Conservation (phyloP, 2,797 vertebrate species). For the Anableps anableps region DNA sequence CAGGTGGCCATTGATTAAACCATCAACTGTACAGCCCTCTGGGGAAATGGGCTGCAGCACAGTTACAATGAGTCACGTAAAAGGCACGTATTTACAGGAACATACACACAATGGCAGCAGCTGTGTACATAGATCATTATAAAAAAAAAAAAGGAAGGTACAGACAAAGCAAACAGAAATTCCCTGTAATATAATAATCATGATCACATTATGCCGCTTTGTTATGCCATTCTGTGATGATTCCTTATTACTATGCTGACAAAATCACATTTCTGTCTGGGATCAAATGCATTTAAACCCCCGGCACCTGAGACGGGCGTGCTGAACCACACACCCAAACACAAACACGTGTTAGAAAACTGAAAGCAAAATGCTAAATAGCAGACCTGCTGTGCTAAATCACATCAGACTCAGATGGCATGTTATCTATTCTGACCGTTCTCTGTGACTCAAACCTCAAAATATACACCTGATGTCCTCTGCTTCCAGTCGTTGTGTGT, state of each 20-base stretch:
- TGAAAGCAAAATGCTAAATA: conserved; percentile 59
- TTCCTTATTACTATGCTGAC: conserved; percentile 63
- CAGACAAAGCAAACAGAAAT: conserved; percentile 64
- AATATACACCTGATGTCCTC: conserved; percentile 40
- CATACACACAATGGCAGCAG: conserved; percentile 45
- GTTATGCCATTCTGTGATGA: conserved; percentile 63
- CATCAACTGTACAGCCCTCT: conserved; percentile 50
- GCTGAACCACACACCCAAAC: conserved; percentile 10
- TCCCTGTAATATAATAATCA: conserved; percentile 68
- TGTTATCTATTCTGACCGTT: conserved; percentile 64
- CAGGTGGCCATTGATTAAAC: conserved; percentile 63
- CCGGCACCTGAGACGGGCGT: conserved; percentile 57
- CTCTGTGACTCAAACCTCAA: conserved; percentile 49
- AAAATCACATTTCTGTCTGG: conserved; percentile 65
- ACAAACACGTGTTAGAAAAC: conserved; percentile 17
- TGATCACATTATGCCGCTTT: conserved; percentile 70
- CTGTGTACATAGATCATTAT: conserved; percentile 60
- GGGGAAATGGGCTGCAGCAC: conserved; percentile 46
- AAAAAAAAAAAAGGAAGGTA: conserved; percentile 46
- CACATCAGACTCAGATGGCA: conserved; percentile 59
- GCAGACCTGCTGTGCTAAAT: conserved; percentile 58
- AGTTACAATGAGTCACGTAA: conserved; percentile 27
- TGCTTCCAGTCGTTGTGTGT: conserved; percentile 20
- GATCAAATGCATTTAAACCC: conserved; percentile 62
- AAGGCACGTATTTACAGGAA: conserved; percentile 42